These are phyloP conservation scores for Scartelaos histophorus DNA, from an alignment of 2,113 vertebrate species.

Conservation along the genomic window DNA sequence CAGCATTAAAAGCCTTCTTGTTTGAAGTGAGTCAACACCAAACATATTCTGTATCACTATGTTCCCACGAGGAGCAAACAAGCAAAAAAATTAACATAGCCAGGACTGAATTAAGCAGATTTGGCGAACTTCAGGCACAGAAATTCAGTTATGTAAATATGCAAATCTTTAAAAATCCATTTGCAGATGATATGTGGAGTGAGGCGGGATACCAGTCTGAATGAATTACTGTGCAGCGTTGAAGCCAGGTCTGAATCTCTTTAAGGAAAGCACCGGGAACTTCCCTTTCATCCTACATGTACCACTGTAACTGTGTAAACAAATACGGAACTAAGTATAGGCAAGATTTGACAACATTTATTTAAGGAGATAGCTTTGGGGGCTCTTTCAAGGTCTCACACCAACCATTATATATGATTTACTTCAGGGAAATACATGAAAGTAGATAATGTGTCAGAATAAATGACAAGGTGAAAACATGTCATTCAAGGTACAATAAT, in stretches of 20 bases:
- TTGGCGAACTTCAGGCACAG: slow-evolving; percentile 60
- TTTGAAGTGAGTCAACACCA: slow-evolving; percentile 57
- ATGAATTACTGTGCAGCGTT: slow-evolving; percentile 57
- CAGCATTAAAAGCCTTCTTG: slow-evolving; percentile 50
- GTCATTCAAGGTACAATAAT: background rate
- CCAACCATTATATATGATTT: slow-evolving; percentile 1
- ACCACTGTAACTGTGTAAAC: slow-evolving; percentile 33
- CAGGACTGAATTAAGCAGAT: slow-evolving; percentile 59
- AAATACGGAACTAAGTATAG: slow-evolving; percentile 6
- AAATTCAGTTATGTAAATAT: slow-evolving; percentile 75
- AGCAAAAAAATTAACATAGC: slow-evolving; percentile 61
- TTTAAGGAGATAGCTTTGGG: background rate
- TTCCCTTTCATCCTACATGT: slow-evolving; percentile 41
- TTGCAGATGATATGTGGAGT: slow-evolving; percentile 63
- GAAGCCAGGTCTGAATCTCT: slow-evolving; percentile 48
- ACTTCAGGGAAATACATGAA: background rate
- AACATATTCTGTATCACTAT: slow-evolving; percentile 51
- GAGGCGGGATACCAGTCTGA: slow-evolving; percentile 58
- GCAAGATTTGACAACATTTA: slow-evolving; percentile 6
- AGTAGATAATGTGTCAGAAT: slow-evolving; percentile 12
- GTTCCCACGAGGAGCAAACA: slow-evolving; percentile 49
- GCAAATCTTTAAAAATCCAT: slow-evolving; percentile 71
- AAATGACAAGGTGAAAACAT: background rate
- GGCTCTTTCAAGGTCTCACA: slow-evolving; percentile 2
- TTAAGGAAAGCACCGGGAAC: slow-evolving; percentile 42